Evolutionary conservation across 2,888 invertebrate species (phyloP), one percentile per base, ranked within the genome.

Genomic region (Chaetogeoica ovagalla): DNA sequence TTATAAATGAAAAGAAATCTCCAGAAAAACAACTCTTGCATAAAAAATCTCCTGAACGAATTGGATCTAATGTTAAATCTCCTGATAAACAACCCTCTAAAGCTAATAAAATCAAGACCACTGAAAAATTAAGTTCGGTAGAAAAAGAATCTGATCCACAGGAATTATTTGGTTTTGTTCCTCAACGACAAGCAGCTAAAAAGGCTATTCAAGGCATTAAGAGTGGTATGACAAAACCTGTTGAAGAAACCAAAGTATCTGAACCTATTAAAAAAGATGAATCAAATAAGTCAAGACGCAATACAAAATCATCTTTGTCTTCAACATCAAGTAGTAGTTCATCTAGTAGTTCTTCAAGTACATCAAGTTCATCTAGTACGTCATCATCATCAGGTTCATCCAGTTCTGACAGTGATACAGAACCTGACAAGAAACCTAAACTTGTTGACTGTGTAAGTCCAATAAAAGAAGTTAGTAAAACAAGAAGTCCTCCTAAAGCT

Each of bases 161-260:
- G 81, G 84, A 84, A 70, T 83, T 83, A 69, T 89, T 94, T 63
- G 91, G 94, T 0, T 94, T 94, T 86, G 95, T 96, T 37, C 95
- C 95, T 1, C 95, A 96, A 86, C 88, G 95, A 82, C 94, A 95
- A 87, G 95, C 95, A 1, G 95, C 95, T 17, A 95, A 95, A 86
- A 95, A 95, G 86, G 95, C 95, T 0, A 94, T 95, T 1, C 95
- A 95, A 84, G 94, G 94, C 85, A 93, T 95, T 77, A 94, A 95
- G 86, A 93, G 93, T 86, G 93, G 93, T 11, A 88, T 92, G 83
- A 82, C 89, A 0, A 89, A 89, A 84, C 89, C 89, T 52, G 84
- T 82, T n/a, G 82, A 81, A 72, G 81, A 81, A 52, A 68, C 81
- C 5, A 81, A 82, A 37, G 39, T 76, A 63, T 11, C 57, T 23